These are phyloP conservation scores for Plebejus melissa DNA, from an alignment of 2,888 invertebrate genomes.

Conservation along the genomic window DNA sequence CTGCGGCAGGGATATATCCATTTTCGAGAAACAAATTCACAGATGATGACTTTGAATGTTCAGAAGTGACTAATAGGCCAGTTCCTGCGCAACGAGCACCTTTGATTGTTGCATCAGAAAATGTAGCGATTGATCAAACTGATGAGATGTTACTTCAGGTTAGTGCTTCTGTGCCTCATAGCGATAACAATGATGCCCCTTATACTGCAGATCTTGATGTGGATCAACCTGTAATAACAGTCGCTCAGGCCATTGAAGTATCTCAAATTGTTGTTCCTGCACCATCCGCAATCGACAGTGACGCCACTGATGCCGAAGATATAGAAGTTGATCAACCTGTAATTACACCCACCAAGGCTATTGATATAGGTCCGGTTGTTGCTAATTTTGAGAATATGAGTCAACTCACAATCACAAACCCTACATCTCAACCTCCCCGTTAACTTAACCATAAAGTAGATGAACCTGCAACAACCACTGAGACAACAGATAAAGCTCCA, in stretches of 20 bases:
- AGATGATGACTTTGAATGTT: constrained; percentile 31
- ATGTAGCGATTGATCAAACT: constrained; percentile 16
- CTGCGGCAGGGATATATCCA: constrained; percentile 29
- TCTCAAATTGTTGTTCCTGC: constrained; percentile 23
- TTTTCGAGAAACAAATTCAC: constrained; percentile 27
- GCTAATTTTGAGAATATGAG: constrained; percentile 6
- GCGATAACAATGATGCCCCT: constrained; percentile 4
- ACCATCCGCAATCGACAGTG: constrained; percentile 23
- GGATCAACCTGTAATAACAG: constrained; percentile 26
- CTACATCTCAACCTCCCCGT: constrained; percentile 27
- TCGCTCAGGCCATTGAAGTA: constrained; percentile 11
- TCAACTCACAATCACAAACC: constrained; percentile 26
- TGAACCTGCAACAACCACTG: constrained; percentile 21
- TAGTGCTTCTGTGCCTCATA: neutral
- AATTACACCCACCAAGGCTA: constrained; percentile 19
- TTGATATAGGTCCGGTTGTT: constrained; percentile 22
- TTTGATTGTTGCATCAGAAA: constrained; percentile 15
- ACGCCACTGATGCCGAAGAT: constrained; percentile 21
- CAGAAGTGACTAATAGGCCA: constrained; percentile 30
- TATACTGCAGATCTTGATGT: neutral
- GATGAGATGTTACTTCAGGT: neutral
- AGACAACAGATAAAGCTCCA: neutral
- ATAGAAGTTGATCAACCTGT: constrained; percentile 11
- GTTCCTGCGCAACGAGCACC: neutral
- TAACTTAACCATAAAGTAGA: constrained; percentile 27